These are phyloP conservation scores for Polyploca ridens DNA, from an alignment of 2,888 invertebrate species.

Conservation along the genomic window DNA sequence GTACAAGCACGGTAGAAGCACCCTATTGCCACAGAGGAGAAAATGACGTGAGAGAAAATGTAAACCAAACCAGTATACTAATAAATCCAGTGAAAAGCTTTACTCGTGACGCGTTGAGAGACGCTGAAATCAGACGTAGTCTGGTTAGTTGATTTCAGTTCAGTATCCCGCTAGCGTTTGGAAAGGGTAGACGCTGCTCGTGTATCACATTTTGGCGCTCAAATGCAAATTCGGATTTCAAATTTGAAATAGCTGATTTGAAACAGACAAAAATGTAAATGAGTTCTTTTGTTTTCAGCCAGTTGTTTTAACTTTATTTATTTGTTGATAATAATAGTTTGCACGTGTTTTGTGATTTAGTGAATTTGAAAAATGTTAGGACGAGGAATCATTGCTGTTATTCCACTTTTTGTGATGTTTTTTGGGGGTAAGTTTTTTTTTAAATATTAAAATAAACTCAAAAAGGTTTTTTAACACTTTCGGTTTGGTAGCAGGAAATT, in stretches of 20 bases:
- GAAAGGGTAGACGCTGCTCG: constrained; percentile 43
- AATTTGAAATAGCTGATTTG: constrained; percentile 18
- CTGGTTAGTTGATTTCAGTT: constrained; percentile 40
- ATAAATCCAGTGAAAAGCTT: constrained; percentile 19
- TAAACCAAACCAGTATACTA: constrained; percentile 30
- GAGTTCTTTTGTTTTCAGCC: constrained; percentile 13
- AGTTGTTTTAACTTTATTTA: constrained; percentile 11
- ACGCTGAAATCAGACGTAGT: constrained; percentile 49
- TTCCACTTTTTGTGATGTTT: constrained; percentile 52
- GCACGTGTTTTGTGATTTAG: constrained; percentile 42
- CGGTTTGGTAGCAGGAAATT: constrained; percentile 21
- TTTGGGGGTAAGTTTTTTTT: constrained; percentile 65
- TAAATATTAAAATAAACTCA: background rate
- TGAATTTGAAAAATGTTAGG: constrained; percentile 57
- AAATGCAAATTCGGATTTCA: constrained; percentile 30
- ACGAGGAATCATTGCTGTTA: constrained; percentile 50
- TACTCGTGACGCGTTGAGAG: constrained; percentile 29
- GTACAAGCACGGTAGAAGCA: constrained; percentile 21
- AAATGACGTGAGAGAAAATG: constrained; percentile 17
- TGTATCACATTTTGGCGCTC: constrained; percentile 34
- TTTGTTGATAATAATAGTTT: constrained; percentile 21
- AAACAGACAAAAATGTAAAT: background rate
- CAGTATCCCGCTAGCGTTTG: constrained; percentile 51
- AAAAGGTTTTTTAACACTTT: background rate
- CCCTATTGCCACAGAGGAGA: constrained; percentile 33